phyloP scores from a whole-genome alignment of 2,888 invertebrate species.

The Lithophane leautieri region DNA sequence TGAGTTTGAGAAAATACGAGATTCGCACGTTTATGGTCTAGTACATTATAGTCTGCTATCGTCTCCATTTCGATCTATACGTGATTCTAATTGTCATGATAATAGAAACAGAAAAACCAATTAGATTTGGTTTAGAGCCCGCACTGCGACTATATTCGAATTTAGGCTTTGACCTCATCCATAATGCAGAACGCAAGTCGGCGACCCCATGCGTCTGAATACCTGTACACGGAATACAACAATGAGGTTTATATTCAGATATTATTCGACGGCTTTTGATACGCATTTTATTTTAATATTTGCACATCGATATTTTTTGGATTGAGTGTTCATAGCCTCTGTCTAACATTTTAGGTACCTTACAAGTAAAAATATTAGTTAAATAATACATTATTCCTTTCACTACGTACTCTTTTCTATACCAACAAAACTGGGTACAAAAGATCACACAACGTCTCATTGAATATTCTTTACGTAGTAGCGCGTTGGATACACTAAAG shows the following conservation, averaged over 20 bases:
- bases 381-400: not conserved
- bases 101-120: conserved; percentile 54
- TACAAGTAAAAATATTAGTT: not conserved
- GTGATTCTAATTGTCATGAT: conserved; percentile 29
- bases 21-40: not conserved
- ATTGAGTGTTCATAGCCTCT: too few species aligned
- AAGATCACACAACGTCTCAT: conserved; percentile 21
- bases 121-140: conserved; percentile 65
- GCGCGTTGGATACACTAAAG: conserved; percentile 15
- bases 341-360: not conserved
- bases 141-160: conserved; percentile 73
- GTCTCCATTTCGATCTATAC: conserved; percentile 8
- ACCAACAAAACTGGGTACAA: conserved; percentile 15
- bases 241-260: conserved; percentile 66
- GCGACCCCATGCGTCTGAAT: conserved; percentile 71
- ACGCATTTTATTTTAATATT: conserved; percentile 45
- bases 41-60: not conserved
- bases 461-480: conserved; percentile 34
- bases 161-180: conserved; percentile 85
- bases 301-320: conserved; percentile 1
- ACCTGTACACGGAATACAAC: conserved; percentile 69
- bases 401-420: conserved; percentile 3
- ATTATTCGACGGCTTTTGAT: conserved; percentile 54
- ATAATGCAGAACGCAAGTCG: conserved; percentile 80
- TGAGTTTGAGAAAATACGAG: not conserved